A percentile compares a stretch with the other conserved stretches of the same genome.
Conservation (phyloP, 2,797 vertebrate species). For the Bryconaethiops microstoma region DNA sequence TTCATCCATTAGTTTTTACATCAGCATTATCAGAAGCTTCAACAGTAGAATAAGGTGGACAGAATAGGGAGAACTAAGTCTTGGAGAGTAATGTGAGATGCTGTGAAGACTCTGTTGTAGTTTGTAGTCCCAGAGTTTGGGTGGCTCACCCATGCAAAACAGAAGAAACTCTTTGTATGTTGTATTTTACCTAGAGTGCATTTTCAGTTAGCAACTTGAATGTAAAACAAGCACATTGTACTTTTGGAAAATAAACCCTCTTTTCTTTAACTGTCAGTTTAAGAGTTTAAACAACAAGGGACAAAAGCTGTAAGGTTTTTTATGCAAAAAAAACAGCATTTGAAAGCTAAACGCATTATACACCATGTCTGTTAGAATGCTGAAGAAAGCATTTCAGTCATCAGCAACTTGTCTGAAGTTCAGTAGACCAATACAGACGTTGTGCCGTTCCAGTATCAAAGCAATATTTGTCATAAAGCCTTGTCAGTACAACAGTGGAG, state of each 20-base stretch:
- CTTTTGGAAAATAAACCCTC: not conserved
- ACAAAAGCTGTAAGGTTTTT: not conserved
- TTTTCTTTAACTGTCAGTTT: not conserved
- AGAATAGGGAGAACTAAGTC: no score
- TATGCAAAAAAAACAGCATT: not conserved
- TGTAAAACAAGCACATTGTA: not conserved
- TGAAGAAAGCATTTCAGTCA: conserved; percentile 16
- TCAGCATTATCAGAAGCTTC: no score
- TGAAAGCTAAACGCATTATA: not conserved
- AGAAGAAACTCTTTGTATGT: no score
- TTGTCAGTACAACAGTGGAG: not conserved
- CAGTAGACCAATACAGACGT: conserved; percentile 40
- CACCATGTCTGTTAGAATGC: not conserved
- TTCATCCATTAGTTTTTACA: no score
- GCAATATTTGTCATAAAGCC: conserved; percentile 21
- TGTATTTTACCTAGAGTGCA: not conserved
- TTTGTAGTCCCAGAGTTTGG: no score
- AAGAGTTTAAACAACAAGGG: conserved; percentile 11
- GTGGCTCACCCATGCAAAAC: no score
- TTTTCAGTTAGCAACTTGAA: not conserved
- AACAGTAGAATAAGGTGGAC: no score
- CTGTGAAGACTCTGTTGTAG: no score
- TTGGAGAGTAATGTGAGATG: no score
- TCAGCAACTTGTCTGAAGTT: conserved; percentile 12
- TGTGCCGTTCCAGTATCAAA: not conserved